phyloP scores from a whole-genome alignment of 1,140 invertebrate species.

The Heliothis subflexa region DNA sequence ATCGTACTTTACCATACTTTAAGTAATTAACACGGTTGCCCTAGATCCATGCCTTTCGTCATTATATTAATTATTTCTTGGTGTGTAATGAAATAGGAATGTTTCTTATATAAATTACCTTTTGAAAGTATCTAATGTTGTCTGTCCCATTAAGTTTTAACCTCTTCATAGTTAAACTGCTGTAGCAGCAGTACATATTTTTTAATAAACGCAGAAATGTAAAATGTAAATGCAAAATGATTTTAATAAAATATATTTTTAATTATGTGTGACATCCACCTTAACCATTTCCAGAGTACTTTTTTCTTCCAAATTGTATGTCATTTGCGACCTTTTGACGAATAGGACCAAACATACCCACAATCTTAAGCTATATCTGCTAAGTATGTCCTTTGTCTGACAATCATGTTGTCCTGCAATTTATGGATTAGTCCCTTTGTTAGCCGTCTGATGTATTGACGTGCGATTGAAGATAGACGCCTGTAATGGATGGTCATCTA shows the following conservation, averaged over 20 bases:
- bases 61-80: not conserved
- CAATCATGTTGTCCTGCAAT: constrained; percentile 61
- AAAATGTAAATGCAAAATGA: no score
- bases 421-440: constrained; percentile 66
- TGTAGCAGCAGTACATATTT: no score
- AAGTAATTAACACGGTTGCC: not conserved
- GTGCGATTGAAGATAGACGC: constrained; percentile 60
- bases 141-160: no score
- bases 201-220: no score
- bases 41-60: not conserved
- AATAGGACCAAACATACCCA: not conserved
- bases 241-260: no score
- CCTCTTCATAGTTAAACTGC: no score
- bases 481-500: constrained; percentile 54
- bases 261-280: no score
- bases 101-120: not conserved
- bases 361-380: constrained; percentile 8
- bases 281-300: no score
- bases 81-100: constrained; percentile 1
- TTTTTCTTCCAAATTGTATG: no score
- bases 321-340: no score
- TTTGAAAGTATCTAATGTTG: no score
- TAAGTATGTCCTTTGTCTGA: constrained; percentile 58
- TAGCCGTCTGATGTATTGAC: constrained; percentile 59
- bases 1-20: not conserved